A percentile compares a stretch with the other conserved stretches of the same genome.
phyloP scores from a whole-genome alignment of 1,140 invertebrate genomes.

The Euura saliciscinereae region DNA sequence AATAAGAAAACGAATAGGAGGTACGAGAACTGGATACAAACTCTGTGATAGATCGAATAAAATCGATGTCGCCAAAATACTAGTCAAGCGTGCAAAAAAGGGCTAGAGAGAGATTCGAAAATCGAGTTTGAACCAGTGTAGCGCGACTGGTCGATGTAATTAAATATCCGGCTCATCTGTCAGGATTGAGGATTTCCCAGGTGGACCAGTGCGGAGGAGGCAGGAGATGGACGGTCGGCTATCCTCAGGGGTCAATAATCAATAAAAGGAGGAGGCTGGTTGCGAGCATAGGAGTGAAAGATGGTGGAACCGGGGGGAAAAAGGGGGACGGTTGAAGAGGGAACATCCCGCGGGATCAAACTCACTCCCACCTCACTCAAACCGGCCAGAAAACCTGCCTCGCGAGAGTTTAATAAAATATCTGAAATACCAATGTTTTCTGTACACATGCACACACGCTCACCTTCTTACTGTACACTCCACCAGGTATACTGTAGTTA shows the following conservation, averaged over 20 bases:
- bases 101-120: not conserved
- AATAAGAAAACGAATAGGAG: not conserved
- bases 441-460: constrained; percentile 13
- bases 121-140: too few species aligned
- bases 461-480: not conserved
- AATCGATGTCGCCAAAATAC: not conserved
- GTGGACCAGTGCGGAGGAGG: constrained; percentile 19
- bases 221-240: constrained; percentile 4
- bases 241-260: constrained; percentile 47
- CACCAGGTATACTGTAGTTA: not conserved
- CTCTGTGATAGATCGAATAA: too few species aligned
- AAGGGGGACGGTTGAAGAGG: not conserved
- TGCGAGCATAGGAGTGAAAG: constrained; percentile 1
- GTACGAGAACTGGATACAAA: not conserved
- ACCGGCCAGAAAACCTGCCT: constrained; percentile 31
- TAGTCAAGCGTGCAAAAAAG: not conserved
- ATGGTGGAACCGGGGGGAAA: not conserved
- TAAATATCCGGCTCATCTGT: constrained; percentile 41
- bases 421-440: constrained; percentile 57
- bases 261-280: constrained; percentile 36
- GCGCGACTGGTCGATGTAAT: constrained; percentile 27
- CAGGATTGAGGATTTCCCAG: constrained; percentile 40
- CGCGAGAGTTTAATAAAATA: constrained; percentile 57
- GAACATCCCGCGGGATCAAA: constrained; percentile 1
- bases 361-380: constrained; percentile 7